Percentiles rank a stretch among this genome's conserved stretches.
Conservation (phyloP, 1,140 invertebrate species). For the Triops longicaudatus region DNA sequence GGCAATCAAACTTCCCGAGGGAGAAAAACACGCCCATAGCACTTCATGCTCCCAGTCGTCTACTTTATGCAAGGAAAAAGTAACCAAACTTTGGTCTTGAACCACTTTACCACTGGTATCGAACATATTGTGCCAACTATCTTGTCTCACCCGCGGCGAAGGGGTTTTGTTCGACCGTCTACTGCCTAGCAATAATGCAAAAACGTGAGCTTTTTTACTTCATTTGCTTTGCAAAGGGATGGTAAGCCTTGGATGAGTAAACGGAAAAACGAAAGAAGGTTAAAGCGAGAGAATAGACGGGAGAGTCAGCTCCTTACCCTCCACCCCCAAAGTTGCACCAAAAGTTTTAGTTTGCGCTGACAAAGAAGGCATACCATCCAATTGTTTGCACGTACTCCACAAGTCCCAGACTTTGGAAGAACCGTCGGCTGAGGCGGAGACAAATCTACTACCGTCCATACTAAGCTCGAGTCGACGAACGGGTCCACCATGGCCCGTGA, state of each 20-base stretch:
- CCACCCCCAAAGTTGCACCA: neutral
- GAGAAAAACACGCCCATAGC: constrained; percentile 18
- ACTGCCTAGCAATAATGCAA: neutral
- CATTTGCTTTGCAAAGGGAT: neutral
- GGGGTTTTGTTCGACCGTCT: constrained; percentile 26
- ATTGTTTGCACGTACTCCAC: constrained; percentile 28
- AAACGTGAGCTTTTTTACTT: neutral
- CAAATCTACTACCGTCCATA: constrained; percentile 28
- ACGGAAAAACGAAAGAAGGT: neutral
- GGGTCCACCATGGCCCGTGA: constrained; percentile 33
- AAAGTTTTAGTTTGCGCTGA: neutral
- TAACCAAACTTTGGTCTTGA: constrained; percentile 22
- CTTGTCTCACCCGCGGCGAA: constrained; percentile 27
- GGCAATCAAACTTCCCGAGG: constrained; percentile 20
- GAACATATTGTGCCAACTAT: constrained; percentile 28
- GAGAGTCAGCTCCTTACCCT: constrained; percentile 17
- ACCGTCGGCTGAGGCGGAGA: constrained; percentile 42
- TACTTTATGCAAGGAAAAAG: constrained; percentile 19
- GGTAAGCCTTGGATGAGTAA: too few relatives aligned
- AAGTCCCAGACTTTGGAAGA: constrained; percentile 47
- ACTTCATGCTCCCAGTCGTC: constrained; percentile 18
- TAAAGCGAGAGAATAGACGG: neutral
- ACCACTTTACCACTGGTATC: constrained; percentile 20
- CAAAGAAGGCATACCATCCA: constrained; percentile 28
- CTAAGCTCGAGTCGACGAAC: constrained; percentile 31